Conservation (phyloP, 1,140 invertebrate genomes). For the Globodera ellingtonae region DNA sequence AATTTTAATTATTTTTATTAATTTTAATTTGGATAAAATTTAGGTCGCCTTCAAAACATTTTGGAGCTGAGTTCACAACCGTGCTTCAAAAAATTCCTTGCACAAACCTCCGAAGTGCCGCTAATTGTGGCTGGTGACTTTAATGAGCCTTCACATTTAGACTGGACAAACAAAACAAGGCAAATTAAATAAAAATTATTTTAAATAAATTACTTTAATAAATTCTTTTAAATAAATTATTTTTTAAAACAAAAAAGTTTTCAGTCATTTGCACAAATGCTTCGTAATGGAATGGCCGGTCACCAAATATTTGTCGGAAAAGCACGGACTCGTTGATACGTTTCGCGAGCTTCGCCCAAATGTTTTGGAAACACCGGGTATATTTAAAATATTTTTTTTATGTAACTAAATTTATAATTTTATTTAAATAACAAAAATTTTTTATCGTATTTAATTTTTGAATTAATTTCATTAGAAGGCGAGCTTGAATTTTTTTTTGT, state of each 20-base stretch:
- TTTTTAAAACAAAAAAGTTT: not conserved
- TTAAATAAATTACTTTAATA: too few species aligned
- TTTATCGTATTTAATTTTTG: too few species aligned
- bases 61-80: constrained; percentile 5
- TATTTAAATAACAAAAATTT: too few species aligned
- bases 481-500: too few species aligned
- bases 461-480: too few species aligned
- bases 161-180: constrained; percentile 43
- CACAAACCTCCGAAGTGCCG: not conserved
- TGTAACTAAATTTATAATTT: too few species aligned
- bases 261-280: constrained; percentile 30
- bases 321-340: constrained; percentile 27
- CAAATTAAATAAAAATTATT: not conserved
- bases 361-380: constrained; percentile 23
- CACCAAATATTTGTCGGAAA: constrained; percentile 32
- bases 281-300: constrained; percentile 38
- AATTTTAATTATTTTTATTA: not conserved
- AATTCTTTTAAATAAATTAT: not conserved
- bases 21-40: not conserved
- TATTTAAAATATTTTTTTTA: constrained; percentile 5
- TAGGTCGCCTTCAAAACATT: constrained; percentile 2
- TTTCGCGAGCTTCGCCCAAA: constrained; percentile 35
- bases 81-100: constrained; percentile 26
- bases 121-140: constrained; percentile 48
- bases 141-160: constrained; percentile 37